Evolutionary conservation across 2,797 vertebrate genomes (phyloP).

Genomic region (Poecile montanus): DNA sequence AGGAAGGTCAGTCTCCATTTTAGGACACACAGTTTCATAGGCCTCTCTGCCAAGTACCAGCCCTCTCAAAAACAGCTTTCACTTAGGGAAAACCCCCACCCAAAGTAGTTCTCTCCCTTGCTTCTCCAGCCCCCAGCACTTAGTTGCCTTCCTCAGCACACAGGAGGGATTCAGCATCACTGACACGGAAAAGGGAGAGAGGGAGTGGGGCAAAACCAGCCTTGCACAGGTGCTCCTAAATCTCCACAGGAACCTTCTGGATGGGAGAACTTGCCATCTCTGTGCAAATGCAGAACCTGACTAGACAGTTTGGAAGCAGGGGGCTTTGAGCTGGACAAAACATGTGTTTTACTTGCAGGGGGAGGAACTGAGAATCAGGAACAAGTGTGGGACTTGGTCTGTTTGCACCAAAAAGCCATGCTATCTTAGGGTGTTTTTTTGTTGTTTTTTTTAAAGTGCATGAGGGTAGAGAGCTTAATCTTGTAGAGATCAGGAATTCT

Average conservation of each 20-base stretch:
- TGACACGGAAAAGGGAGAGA: neutral
- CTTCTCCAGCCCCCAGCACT: neutral
- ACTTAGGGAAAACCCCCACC: neutral
- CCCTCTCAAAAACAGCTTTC: neutral
- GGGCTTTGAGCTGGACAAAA: neutral
- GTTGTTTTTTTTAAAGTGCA: neutral
- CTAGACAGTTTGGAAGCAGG: neutral
- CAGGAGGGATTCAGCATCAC: neutral
- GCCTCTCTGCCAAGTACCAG: neutral
- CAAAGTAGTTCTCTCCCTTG: neutral
- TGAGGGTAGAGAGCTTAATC: neutral
- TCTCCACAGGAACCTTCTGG: neutral
- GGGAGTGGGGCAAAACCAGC: neutral
- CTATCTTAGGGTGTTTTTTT: neutral
- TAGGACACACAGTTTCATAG: neutral
- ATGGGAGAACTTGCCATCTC: neutral
- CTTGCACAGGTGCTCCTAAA: neutral
- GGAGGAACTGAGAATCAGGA: neutral
- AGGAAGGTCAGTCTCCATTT: neutral
- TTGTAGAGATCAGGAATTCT: neutral
- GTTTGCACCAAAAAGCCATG: neutral
- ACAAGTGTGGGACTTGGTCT: neutral
- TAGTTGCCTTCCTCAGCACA: neutral
- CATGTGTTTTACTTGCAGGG: rapidly evolving
- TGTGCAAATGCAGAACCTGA: rapidly evolving